phyloP scores from a whole-genome alignment of 2,797 vertebrate species.

The Tragelaphus oryx region DNA sequence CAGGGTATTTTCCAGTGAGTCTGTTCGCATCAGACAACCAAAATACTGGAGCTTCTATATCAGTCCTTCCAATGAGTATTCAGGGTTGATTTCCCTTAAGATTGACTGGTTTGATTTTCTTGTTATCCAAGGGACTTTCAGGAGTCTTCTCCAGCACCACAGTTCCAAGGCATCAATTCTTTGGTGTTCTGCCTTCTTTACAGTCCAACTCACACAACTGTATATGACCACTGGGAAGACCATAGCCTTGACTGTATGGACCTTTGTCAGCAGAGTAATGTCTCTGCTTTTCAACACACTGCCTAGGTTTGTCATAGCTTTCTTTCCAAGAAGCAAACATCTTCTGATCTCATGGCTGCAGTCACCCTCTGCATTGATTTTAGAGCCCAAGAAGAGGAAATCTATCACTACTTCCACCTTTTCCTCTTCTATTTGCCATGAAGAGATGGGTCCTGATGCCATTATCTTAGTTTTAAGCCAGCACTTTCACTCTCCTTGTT shows the following conservation, averaged over 20 bases:
- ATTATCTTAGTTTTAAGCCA: background rate
- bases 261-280: background rate
- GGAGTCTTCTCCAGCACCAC: background rate
- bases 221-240: background rate
- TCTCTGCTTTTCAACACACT: background rate
- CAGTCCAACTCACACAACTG: background rate
- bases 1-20: background rate
- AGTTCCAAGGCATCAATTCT: background rate
- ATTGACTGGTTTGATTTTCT: background rate
- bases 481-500: background rate
- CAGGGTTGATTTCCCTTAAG: background rate
- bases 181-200: background rate
- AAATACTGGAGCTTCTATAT: background rate
- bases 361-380: background rate
- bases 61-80: background rate
- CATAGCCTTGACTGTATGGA: background rate
- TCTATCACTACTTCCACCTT: background rate
- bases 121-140: background rate
- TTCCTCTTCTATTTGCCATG: background rate
- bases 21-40: background rate
- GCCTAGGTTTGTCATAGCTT: background rate
- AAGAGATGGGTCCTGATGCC: background rate
- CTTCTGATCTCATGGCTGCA: background rate
- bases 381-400: background rate
- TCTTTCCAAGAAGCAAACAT: background rate